These are phyloP conservation scores for Hoplias malabaricus DNA, from an alignment of 2,113 vertebrate genomes.

Conservation along the genomic window DNA sequence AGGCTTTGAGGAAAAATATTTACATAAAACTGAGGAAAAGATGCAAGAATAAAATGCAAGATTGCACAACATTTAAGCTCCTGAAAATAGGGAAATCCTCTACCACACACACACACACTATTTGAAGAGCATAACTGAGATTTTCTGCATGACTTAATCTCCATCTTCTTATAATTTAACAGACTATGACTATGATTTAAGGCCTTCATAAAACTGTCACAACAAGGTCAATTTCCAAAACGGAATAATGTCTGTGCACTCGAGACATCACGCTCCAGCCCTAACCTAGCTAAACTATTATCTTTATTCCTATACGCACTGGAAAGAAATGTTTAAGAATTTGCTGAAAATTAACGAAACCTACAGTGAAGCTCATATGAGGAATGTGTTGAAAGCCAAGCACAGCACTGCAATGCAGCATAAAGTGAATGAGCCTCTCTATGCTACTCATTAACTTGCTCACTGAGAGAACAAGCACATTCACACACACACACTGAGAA, in stretches of 20 bases:
- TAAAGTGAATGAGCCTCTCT: not conserved
- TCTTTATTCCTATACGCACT: not conserved
- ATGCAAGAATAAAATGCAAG: not conserved
- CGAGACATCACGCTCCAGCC: not conserved
- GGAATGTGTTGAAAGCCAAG: too few species aligned
- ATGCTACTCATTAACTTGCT: not conserved
- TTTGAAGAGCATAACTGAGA: too few species aligned
- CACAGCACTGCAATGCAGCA: constrained; percentile 40
- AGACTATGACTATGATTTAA: not conserved
- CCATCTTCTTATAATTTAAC: too few species aligned
- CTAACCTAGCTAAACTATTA: not conserved
- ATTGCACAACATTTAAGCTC: too few species aligned
- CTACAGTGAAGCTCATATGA: not conserved
- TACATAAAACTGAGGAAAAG: not conserved
- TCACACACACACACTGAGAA: not conserved
- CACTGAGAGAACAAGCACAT: not conserved
- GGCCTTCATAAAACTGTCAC: not conserved
- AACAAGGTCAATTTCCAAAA: not conserved
- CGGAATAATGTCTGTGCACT: not conserved
- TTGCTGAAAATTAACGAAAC: not conserved
- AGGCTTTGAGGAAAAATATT: too few species aligned
- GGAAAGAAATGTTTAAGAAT: not conserved
- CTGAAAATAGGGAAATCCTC: too few species aligned
- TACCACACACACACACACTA: too few species aligned
- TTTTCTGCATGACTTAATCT: too few species aligned